Evolutionary conservation across 2,888 invertebrate genomes (phyloP).

Genomic region (Metopia argyrocephala): DNA sequence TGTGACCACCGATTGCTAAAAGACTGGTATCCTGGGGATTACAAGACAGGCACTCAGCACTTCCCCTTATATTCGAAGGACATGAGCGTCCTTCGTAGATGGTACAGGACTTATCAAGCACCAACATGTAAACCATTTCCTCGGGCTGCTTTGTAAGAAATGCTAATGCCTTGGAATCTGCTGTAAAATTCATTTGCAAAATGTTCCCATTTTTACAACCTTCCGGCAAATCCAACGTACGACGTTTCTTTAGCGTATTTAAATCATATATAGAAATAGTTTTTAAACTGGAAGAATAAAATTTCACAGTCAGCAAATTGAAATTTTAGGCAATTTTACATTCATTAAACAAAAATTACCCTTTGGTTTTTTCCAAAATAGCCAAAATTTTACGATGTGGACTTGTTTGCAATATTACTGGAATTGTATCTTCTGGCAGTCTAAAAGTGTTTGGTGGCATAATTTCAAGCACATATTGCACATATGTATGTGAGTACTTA

Average conservation of each 20-base stretch:
- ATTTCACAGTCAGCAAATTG: too few relatives aligned
- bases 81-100: conserved; percentile 74
- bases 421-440: conserved; percentile 74
- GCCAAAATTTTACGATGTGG: conserved; percentile 75
- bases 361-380: conserved; percentile 72
- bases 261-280: conserved; percentile 83
- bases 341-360: conserved; percentile 60
- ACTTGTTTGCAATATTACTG: conserved; percentile 74
- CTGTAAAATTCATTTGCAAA: conserved; percentile 80
- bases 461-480: neutral
- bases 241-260: conserved; percentile 84
- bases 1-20: conserved; percentile 81
- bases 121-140: conserved; percentile 83
- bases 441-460: conserved; percentile 60
- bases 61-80: conserved; percentile 70
- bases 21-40: conserved; percentile 85
- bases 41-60: conserved; percentile 74
- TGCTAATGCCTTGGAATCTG: conserved; percentile 89
- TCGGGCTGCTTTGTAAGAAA: conserved; percentile 90
- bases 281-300: conserved; percentile 58
- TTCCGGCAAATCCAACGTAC: conserved; percentile 82
- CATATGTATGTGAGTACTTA: too few relatives aligned
- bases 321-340: too few relatives aligned
- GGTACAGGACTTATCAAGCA: conserved; percentile 83
- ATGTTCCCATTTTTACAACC: conserved; percentile 75